Base-by-base conservation (phyloP, 2,888 invertebrate genomes). In the Galerucella nymphaeae region DNA sequence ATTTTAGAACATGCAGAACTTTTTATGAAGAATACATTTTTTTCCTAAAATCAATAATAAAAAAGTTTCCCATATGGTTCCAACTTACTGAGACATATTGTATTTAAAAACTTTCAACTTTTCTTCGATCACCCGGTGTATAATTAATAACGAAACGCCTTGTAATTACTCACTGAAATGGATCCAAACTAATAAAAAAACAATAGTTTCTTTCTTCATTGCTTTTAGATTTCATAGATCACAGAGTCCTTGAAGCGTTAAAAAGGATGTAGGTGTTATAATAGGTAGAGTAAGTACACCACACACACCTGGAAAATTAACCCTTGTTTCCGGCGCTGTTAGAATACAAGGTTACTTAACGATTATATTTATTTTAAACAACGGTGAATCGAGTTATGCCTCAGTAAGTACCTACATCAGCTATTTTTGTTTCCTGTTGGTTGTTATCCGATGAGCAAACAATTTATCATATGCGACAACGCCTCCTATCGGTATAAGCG, bases 281-380 rank as follows among this genome's bases (percentile, higher is more conserved):
- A 30, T 23, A 30, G 23, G 30, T 30, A 58, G 23, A 58, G 58
- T 53, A 50, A 50, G 23, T 30, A 59, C 18, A 16, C 55, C 18
- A 18, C 16, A n/a, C 16, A 59, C 61, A 62, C 61, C 61, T 62
- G 61, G 30, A 62, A 61, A 62, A 62, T 62, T 62, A 62, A 62
- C 61, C 61, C 61, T 62, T 42, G 20, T 42, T 62, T 62, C 61
- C 61, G 61, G 61, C 41, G 10, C 42, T 41, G 38, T 41, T 41
- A 41, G 42, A 55, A 55, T 30, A 53, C 53, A 53, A 53, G 42
- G 16, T 42, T 41, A 13, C 11, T 61, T 61, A 61, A 61, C 42
- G 38, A 45, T 42, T 41, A 41, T 14, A 20, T 18, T 42, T n/a
- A n/a, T n/a, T n/a, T n/a, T 16, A n/a, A 58, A 62, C 61, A 62